phyloP scores from a whole-genome alignment of 2,888 invertebrate species.

The Patella depressa region DNA sequence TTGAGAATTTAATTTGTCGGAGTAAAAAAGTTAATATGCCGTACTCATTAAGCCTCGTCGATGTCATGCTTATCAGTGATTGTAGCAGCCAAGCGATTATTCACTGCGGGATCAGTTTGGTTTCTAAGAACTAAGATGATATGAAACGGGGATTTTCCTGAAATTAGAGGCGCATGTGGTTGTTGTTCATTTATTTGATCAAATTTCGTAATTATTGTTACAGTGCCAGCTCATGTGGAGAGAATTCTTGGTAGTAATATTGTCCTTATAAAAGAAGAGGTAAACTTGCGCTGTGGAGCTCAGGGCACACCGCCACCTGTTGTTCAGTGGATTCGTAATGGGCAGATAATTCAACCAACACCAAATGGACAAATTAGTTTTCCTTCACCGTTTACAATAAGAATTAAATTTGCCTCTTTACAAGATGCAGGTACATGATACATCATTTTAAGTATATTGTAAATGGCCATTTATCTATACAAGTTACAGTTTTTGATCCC shows the following conservation, averaged over 20 bases:
- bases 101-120: too few relatives aligned
- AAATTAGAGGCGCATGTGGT: not conserved
- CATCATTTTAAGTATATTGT: not conserved
- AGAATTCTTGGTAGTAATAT: constrained; percentile 50
- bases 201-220: not conserved
- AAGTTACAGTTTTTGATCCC: too few relatives aligned
- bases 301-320: constrained; percentile 55
- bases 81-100: too few relatives aligned
- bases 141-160: too few relatives aligned
- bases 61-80: too few relatives aligned
- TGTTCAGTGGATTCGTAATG: constrained; percentile 52
- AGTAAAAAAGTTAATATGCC: too few relatives aligned
- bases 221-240: constrained; percentile 54
- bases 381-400: constrained; percentile 40
- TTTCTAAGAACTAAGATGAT: too few relatives aligned
- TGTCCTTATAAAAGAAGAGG: constrained; percentile 48
- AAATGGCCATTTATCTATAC: too few relatives aligned
- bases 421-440: constrained; percentile 45
- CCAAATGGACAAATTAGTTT: constrained; percentile 54
- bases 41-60: too few relatives aligned
- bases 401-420: constrained; percentile 45
- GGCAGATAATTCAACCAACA: constrained; percentile 40
- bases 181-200: not conserved
- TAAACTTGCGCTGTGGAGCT: constrained; percentile 52
- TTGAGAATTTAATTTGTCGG: too few relatives aligned